Percentiles rank a stretch among this genome's conserved stretches.
Conservation (phyloP, 2,797 vertebrate species). For the Anguilla marmorata region DNA sequence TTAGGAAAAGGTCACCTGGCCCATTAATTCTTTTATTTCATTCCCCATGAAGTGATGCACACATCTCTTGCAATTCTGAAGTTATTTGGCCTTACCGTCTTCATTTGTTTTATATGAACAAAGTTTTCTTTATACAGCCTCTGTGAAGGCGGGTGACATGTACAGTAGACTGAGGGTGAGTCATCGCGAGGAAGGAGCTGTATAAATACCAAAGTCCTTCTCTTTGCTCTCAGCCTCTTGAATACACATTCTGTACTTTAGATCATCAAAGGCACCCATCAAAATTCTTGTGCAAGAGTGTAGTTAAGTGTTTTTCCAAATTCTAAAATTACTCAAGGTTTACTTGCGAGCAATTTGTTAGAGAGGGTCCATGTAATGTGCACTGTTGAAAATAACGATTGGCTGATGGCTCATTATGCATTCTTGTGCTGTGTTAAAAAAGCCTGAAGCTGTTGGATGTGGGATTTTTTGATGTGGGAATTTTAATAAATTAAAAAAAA, state of each 20-base stretch:
- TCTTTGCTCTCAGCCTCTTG: background rate
- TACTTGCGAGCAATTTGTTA: background rate
- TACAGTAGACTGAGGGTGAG: constrained; percentile 20
- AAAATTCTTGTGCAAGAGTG: background rate
- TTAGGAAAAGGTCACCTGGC: constrained; percentile 10
- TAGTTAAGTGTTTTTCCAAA: background rate
- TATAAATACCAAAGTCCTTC: constrained; percentile 5
- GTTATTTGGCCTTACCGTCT: background rate
- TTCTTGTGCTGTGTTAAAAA: background rate
- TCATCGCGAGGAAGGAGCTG: background rate
- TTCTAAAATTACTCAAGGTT: background rate
- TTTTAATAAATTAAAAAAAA: background rate
- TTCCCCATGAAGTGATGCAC: background rate
- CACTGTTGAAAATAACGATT: background rate
- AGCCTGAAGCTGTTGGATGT: background rate
- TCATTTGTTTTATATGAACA: background rate
- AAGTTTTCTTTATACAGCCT: background rate
- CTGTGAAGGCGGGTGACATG: background rate
- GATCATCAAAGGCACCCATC: background rate
- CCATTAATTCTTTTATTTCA: constrained; percentile 10
- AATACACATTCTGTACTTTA: background rate
- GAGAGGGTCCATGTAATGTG: background rate
- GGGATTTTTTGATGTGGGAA: background rate
- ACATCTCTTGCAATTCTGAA: background rate
- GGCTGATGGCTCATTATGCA: background rate